These are phyloP conservation scores for Miichthys miiuy DNA, from an alignment of 2,797 vertebrate genomes.

Conservation along the genomic window DNA sequence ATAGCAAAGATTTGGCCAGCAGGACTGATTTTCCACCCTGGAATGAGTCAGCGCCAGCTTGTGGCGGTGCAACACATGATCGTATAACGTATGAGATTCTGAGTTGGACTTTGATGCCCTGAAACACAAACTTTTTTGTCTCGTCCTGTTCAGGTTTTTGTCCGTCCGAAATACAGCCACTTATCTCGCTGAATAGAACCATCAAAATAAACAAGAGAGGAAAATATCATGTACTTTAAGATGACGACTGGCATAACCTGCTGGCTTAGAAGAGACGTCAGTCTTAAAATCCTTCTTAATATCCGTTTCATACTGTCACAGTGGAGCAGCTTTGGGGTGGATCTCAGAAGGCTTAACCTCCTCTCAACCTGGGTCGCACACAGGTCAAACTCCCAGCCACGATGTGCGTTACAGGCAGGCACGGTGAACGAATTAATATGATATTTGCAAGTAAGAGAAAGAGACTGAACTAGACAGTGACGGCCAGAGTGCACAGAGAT, in stretches of 20 bases:
- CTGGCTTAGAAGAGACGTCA: neutral
- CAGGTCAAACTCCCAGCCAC: neutral
- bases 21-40: conserved; percentile 46
- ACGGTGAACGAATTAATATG: conserved; percentile 1
- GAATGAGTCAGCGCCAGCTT: conserved; percentile 38
- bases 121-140: conserved; percentile 39
- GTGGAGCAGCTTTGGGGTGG: neutral
- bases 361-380: neutral
- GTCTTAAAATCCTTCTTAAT: neutral
- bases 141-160: neutral
- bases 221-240: neutral
- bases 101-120: conserved; percentile 31
- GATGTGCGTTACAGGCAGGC: neutral
- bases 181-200: neutral
- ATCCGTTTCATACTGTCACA: neutral
- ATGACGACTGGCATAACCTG: neutral
- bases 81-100: conserved; percentile 22
- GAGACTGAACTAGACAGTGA: neutral
- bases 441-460: neutral
- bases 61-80: conserved; percentile 42
- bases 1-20: conserved; percentile 44
- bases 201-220: neutral
- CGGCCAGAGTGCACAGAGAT: conserved; percentile 5
- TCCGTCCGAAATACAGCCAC: neutral
- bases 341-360: neutral